Conservation (phyloP, 2,888 invertebrate genomes). For the Orthosia gracilis region DNA sequence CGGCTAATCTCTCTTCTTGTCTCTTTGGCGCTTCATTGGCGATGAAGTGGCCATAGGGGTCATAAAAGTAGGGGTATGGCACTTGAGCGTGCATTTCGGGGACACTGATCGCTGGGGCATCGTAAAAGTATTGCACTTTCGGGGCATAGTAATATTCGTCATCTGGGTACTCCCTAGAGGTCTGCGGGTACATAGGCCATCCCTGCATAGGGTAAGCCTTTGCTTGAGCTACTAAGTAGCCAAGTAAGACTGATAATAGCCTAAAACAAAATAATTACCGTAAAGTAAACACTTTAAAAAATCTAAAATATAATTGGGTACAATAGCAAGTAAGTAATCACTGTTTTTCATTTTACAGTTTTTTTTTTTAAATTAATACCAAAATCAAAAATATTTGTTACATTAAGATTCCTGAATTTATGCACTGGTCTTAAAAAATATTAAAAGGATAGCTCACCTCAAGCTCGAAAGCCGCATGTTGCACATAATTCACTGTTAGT, state of each 20-base stretch:
- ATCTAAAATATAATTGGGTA: not conserved
- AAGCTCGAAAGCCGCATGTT: slow-evolving; percentile 81
- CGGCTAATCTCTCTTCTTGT: slow-evolving; percentile 92
- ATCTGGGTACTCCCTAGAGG: slow-evolving; percentile 88
- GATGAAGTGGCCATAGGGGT: slow-evolving; percentile 87
- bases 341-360: too few relatives aligned
- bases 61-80: slow-evolving; percentile 87
- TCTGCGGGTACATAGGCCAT: slow-evolving; percentile 89
- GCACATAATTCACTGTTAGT: slow-evolving; percentile 80
- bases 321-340: not conserved
- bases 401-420: slow-evolving; percentile 8
- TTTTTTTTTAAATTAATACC: not conserved
- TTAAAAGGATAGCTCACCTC: slow-evolving; percentile 77
- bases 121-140: slow-evolving; percentile 88
- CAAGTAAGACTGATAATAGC: slow-evolving; percentile 83
- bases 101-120: slow-evolving; percentile 80
- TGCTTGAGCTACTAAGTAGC: slow-evolving; percentile 88
- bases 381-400: not conserved
- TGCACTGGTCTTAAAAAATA: slow-evolving; percentile 17
- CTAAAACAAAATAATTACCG: slow-evolving; percentile 76
- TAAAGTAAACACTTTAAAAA: not conserved
- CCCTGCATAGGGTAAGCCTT: slow-evolving; percentile 86
- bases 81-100: slow-evolving; percentile 85
- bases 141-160: slow-evolving; percentile 91
- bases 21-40: slow-evolving; percentile 91